A percentile compares a stretch with the other conserved stretches of the same genome.
Conservation (phyloP, 2,113 vertebrate species). For the Tupaia tana region DNA sequence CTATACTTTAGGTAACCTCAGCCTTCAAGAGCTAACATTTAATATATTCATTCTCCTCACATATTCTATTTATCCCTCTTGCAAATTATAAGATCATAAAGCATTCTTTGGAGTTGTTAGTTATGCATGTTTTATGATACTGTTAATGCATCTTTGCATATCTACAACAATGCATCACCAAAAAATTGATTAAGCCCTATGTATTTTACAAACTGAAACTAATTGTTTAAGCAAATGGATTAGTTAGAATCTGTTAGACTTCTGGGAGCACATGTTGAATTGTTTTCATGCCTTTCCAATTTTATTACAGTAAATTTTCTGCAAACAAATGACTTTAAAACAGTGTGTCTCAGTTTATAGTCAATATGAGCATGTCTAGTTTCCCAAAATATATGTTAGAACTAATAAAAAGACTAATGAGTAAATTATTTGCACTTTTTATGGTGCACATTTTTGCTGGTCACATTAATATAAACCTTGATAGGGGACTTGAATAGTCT, state of each 20-base stretch:
- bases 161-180: not conserved
- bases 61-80: slow-evolving; percentile 29
- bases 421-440: slow-evolving; percentile 19
- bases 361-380: not conserved
- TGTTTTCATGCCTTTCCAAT: slow-evolving; percentile 66
- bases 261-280: slow-evolving; percentile 50
- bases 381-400: slow-evolving; percentile 36
- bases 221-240: slow-evolving; percentile 59
- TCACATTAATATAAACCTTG: slow-evolving; percentile 53
- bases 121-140: slow-evolving; percentile 27
- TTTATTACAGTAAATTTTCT: slow-evolving; percentile 67
- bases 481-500: slow-evolving; percentile 31
- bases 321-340: slow-evolving; percentile 47
- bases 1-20: not conserved
- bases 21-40: not conserved
- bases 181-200: slow-evolving; percentile 35
- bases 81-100: slow-evolving; percentile 61
- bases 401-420: slow-evolving; percentile 55
- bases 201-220: slow-evolving; percentile 61
- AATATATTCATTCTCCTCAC: not conserved
- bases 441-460: slow-evolving; percentile 1
- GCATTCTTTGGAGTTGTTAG: slow-evolving; percentile 4
- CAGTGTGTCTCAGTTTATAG: not conserved
- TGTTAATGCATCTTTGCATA: not conserved
- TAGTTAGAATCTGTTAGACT: slow-evolving; percentile 40